Evolutionary conservation across 2,113 vertebrate species (phyloP).

Genomic region (Apteryx owenii): DNA sequence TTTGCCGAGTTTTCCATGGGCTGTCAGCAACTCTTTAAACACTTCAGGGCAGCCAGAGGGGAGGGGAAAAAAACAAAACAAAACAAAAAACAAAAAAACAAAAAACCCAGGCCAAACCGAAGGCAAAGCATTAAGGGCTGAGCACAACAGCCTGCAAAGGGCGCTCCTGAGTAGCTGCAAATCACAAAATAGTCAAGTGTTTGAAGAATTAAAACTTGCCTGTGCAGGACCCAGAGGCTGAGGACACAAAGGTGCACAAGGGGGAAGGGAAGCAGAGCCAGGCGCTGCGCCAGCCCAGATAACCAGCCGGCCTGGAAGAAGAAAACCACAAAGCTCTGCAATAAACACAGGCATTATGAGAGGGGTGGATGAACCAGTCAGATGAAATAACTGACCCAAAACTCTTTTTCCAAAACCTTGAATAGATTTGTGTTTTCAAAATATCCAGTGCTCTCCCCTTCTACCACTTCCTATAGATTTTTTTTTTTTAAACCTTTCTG

Average conservation of each 20-base stretch:
- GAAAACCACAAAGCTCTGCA: conserved; percentile 48
- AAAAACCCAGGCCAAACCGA: not conserved
- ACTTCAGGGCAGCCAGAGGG: not conserved
- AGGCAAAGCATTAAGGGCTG: not conserved
- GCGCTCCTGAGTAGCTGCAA: not conserved
- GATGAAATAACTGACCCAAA: conserved; percentile 34
- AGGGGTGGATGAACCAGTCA: not conserved
- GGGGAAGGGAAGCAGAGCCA: not conserved
- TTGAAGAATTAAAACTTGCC: not conserved
- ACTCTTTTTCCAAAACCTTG: not conserved
- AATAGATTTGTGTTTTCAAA: conserved; percentile 31
- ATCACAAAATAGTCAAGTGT: not conserved
- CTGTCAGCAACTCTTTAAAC: conserved; percentile 5
- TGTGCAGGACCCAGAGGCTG: not conserved
- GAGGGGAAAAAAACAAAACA: not conserved
- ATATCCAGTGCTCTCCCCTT: not conserved
- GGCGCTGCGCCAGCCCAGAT: conserved; percentile 13
- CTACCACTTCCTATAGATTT: not conserved
- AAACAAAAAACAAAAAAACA: not conserved
- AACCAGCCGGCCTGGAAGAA: conserved; percentile 32
- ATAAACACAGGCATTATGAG: conserved; percentile 40
- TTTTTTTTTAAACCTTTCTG: not conserved
- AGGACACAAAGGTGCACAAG: not conserved
- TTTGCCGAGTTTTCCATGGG: conserved; percentile 5
- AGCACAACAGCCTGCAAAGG: conserved; percentile 13